Percentiles rank a stretch among this genome's conserved stretches.
Evolutionary conservation across 2,888 invertebrate species (phyloP).

Genomic region (Zonitis immaculata): DNA sequence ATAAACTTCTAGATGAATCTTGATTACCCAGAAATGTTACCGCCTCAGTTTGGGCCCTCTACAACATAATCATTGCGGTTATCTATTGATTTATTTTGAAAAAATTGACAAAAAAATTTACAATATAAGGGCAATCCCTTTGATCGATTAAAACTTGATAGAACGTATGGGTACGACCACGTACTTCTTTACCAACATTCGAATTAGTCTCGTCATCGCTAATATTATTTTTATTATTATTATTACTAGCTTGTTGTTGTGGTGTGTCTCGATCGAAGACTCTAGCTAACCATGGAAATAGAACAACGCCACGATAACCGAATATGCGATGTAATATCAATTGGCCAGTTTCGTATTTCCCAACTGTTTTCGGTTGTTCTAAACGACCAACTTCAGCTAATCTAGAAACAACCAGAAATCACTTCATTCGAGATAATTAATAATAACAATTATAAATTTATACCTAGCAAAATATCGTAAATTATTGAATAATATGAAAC

Average conservation of each 20-base stretch:
- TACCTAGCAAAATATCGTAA: not conserved
- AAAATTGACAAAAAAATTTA: constrained; percentile 54
- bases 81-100: no score
- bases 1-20: constrained; percentile 89
- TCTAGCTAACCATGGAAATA: constrained; percentile 95
- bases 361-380: constrained; percentile 77
- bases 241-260: constrained; percentile 39
- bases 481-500: not conserved
- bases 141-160: constrained; percentile 98
- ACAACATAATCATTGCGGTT: constrained; percentile 34
- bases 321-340: constrained; percentile 94
- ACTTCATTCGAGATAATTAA: no score
- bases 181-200: constrained; percentile 73
- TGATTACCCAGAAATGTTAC: constrained; percentile 96
- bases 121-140: constrained; percentile 93
- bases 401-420: constrained; percentile 57
- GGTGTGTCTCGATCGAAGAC: constrained; percentile 91
- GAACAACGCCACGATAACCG: constrained; percentile 93
- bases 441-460: not conserved
- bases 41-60: constrained; percentile 95
- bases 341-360: constrained; percentile 94
- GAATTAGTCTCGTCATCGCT: constrained; percentile 41
- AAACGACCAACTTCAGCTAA: constrained; percentile 92
- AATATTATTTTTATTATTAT: constrained; percentile 18
- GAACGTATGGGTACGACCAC: constrained; percentile 88